phyloP scores from a whole-genome alignment of 2,797 vertebrate species.

The Potorous gilbertii region DNA sequence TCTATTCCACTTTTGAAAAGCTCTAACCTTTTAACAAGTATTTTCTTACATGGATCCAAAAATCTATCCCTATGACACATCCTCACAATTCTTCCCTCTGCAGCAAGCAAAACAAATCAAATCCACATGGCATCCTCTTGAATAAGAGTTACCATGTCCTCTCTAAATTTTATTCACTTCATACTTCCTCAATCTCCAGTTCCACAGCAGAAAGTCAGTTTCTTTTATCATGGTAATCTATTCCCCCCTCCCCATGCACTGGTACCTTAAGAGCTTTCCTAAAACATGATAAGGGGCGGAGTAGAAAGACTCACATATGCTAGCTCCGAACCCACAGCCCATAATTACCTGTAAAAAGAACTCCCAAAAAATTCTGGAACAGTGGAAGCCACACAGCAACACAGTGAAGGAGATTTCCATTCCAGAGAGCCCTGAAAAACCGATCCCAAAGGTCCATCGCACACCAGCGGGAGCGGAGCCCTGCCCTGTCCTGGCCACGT shows the following conservation, averaged over 20 bases:
- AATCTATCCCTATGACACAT: background rate
- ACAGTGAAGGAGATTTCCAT: too few species aligned
- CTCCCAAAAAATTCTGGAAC: too few species aligned
- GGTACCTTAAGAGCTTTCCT: background rate
- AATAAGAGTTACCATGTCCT: background rate
- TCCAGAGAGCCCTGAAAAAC: too few species aligned
- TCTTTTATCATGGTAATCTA: background rate
- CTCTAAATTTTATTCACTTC: background rate
- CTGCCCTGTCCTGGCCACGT: too few species aligned
- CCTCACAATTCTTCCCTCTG: background rate
- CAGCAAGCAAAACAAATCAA: background rate
- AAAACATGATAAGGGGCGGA: background rate
- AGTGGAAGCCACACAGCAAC: too few species aligned
- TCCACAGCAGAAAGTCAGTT: background rate
- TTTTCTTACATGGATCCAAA: background rate
- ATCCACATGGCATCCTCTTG: background rate
- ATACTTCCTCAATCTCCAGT: background rate
- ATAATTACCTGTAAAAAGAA: too few species aligned
- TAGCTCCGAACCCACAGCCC: too few species aligned
- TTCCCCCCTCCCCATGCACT: background rate
- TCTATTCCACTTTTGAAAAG: background rate
- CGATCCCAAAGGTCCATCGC: too few species aligned
- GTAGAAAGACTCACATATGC: too few species aligned
- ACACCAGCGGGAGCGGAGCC: too few species aligned
- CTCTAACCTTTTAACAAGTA: background rate